Evolutionary conservation across 2,797 vertebrate species (phyloP), one percentile per base, ranked within the genome.

Genomic region (Gymnoscopelus braueri): DNA sequence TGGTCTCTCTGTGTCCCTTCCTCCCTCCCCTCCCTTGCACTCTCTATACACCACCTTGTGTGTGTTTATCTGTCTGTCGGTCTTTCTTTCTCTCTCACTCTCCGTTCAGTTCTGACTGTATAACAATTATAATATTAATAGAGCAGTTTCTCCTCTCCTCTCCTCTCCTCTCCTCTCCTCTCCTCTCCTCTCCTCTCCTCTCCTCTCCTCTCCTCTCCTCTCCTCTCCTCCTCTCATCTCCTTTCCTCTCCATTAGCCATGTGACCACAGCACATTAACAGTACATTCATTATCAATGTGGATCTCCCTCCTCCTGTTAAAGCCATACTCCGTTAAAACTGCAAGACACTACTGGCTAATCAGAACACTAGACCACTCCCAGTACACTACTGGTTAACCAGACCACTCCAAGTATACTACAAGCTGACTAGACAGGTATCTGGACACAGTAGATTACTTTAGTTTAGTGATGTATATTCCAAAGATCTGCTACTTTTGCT

Each of bases 201-300:
- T 95, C 95, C 96, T 39, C 35, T 39, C 35, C 7, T 39, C 35
- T 39, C 35, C 7, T 39, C 35, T 39, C 35, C 7, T 39, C 35
- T 39, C 35, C 7, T 39, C 35, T 39, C 35, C 7, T 32, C 32
- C 5, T 32, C 32, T 32, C 35, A 1, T 39, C 35, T 39, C 35
- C 7, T 7, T 4, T 39, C 35, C 7, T 5, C 95, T 95, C 95
- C 96, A 96, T 98, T 96, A 97, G 95, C 94, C 90, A 94, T 94
- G 93, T 94, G 95, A 94, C 95, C 95, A 94, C 94, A 95, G 94
- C 94, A 95, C 96, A 97, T 97, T 97, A 98, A 94, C 94, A 95
- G 94, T 95, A 95, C 94, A 93, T 96, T 97, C 95, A 96, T 97
- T 97, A 86, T 78, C 78, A n/a, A 78, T 63, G 74, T 78, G 82